These are phyloP conservation scores for Pachyuromys duprasi DNA, from an alignment of 2,797 vertebrate species.

Conservation along the genomic window DNA sequence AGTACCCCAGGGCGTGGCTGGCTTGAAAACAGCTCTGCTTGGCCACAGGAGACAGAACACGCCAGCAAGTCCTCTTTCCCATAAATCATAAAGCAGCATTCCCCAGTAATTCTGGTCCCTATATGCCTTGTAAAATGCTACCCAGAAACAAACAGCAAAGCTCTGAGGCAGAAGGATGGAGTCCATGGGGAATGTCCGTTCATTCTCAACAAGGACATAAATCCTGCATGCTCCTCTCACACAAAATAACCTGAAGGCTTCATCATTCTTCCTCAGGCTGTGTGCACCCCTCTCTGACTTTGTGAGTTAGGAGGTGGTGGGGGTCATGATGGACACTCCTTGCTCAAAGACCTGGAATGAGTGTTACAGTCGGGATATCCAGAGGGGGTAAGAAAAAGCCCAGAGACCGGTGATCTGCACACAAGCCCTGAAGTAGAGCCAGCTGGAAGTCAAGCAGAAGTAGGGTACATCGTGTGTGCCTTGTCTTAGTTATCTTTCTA, in stretches of 20 bases:
- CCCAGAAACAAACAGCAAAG: not conserved
- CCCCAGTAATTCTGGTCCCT: not conserved
- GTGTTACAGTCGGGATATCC: not conserved
- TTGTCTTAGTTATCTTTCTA: not conserved
- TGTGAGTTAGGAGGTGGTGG: not conserved
- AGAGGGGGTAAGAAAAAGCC: too few species aligned
- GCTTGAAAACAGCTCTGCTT: not conserved
- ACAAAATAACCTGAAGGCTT: not conserved
- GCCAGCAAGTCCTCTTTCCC: not conserved
- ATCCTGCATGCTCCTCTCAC: not conserved
- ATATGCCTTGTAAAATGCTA: not conserved
- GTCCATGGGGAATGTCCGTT: not conserved
- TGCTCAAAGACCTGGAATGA: not conserved
- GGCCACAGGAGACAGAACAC: not conserved
- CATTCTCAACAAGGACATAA: not conserved
- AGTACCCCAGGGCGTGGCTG: slow-evolving; percentile 41
- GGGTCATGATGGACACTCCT: not conserved
- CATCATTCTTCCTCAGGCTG: not conserved
- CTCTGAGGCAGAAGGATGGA: not conserved
- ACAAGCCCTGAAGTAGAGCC: not conserved
- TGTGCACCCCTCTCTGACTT: not conserved
- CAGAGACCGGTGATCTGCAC: not conserved
- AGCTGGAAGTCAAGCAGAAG: not conserved
- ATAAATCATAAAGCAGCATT: slow-evolving; percentile 6
- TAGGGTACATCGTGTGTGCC: not conserved